phyloP scores from a whole-genome alignment of 2,113 vertebrate species.

The Amia ocellicauda region DNA sequence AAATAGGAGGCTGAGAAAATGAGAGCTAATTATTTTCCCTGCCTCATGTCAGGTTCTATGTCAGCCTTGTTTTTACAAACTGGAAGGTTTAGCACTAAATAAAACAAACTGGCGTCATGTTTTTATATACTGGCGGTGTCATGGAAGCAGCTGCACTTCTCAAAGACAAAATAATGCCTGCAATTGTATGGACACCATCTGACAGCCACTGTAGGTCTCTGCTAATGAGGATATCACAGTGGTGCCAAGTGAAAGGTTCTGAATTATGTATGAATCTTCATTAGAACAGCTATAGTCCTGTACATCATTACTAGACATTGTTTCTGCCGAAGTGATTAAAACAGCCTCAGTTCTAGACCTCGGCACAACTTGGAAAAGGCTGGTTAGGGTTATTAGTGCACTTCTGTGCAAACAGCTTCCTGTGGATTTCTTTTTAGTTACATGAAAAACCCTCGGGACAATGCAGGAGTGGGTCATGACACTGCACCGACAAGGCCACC shows the following conservation, averaged over 20 bases:
- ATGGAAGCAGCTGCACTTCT: slow-evolving; percentile 99
- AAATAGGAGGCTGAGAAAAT: slow-evolving; percentile 99
- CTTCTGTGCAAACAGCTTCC: slow-evolving; percentile 87
- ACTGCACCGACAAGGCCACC: slow-evolving; percentile 77
- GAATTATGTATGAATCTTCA: slow-evolving; percentile 99
- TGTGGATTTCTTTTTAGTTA: slow-evolving; percentile 76
- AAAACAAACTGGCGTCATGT: slow-evolving; percentile 99
- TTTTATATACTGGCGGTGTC: slow-evolving; percentile 99
- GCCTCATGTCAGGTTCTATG: slow-evolving; percentile 99
- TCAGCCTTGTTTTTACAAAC: slow-evolving; percentile 99
- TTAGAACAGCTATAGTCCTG: slow-evolving; percentile 96
- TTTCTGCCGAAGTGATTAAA: slow-evolving; percentile 99
- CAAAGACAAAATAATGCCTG: slow-evolving; percentile 99
- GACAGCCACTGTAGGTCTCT: slow-evolving; percentile 98
- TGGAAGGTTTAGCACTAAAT: slow-evolving; percentile 99
- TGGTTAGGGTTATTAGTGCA: slow-evolving; percentile 84
- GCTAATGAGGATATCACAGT: slow-evolving; percentile 99
- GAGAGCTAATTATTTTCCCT: slow-evolving; percentile 99
- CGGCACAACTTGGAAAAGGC: slow-evolving; percentile 79
- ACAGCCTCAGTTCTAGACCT: slow-evolving; percentile 88
- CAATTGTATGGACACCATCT: slow-evolving; percentile 99
- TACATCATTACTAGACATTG: slow-evolving; percentile 99
- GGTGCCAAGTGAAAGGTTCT: slow-evolving; percentile 99
- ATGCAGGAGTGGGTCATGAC: slow-evolving; percentile 79
- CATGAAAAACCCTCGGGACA: slow-evolving; percentile 82